Base-by-base conservation (phyloP, 2,888 invertebrate species). In the Drosophila lutescens region DNA sequence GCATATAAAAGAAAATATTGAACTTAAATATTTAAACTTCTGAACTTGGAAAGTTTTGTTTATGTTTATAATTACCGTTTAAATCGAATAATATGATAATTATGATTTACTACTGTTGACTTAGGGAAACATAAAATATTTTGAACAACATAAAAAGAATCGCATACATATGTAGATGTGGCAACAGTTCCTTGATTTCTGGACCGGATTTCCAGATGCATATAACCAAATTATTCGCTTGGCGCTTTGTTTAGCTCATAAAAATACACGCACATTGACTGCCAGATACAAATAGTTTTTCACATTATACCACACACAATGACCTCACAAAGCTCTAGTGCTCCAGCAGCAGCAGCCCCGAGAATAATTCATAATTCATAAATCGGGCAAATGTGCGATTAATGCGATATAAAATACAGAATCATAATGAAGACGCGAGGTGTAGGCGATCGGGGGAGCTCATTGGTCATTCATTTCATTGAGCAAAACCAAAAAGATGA, bases 361-460 rank as follows among this genome's bases (percentile, higher is more conserved):
- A 51, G 51, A 58, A 41, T 30, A 43, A 54, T 43, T 23, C 38
- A 61, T 40, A 66, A 66, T 66, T 66, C 66, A 66, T 66, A 66
- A 66, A 34, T 61, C 34, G 7, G 47, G 32, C 47, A 49, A 50
- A 46, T 65, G 51, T 44, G 46, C 46, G 58, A 57, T 86, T 68
- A 65, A 77, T 71, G 83, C 51, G 47, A 44, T 51, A 38, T 53
- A 55, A 59, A 79, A 44, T 51, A 38, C 46, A 55, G 56, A 79
- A 74, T 54, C 66, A 71, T 74, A 86, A 82, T 66, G 67, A 57
- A 54, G 44, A 56, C 49, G 30, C 36, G 59, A 65, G 67, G 57
- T 68, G 62, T n/a, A 59, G 65, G 32, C 47, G 43, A 66, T 68
- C 57, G 15, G 43, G 15, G 32, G 12, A 23, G 23, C 61, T 20